A percentile compares a stretch with the other conserved stretches of the same genome.
Evolutionary conservation across 2,113 vertebrate species (phyloP).

Genomic region (Pontoporia blainvillei): DNA sequence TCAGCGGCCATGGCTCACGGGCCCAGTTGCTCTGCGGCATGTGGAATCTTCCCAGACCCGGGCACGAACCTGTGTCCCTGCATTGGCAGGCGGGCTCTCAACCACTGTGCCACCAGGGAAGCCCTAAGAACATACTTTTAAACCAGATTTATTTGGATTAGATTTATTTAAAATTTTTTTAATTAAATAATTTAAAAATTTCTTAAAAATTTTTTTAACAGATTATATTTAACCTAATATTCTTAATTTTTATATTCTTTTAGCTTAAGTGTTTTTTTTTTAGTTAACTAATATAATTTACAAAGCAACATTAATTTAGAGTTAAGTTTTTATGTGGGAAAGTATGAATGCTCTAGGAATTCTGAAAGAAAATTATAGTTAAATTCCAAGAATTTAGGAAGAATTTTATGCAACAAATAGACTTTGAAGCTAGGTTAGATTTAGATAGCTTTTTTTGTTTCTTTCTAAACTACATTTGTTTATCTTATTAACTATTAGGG

Average conservation of each 20-base stretch:
- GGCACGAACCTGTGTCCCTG: too few relatives aligned
- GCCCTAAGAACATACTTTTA: not conserved
- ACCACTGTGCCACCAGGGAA: too few relatives aligned
- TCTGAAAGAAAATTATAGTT: constrained; percentile 15
- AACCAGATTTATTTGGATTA: not conserved
- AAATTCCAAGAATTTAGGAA: not conserved
- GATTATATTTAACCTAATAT: not conserved
- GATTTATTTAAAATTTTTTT: not conserved
- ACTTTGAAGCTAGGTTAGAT: not conserved
- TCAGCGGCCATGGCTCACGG: too few relatives aligned
- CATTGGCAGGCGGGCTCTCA: too few relatives aligned
- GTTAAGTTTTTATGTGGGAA: not conserved
- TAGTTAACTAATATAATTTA: not conserved
- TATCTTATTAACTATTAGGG: not conserved
- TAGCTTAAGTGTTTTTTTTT: not conserved
- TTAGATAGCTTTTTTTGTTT: not conserved
- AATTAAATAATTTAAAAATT: not conserved
- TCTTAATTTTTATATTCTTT: not conserved
- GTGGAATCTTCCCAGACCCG: too few relatives aligned
- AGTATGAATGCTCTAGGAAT: not conserved
- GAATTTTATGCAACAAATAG: not conserved
- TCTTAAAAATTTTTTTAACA: not conserved
- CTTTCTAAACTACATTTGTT: not conserved
- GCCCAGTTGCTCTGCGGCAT: too few relatives aligned
- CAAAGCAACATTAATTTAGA: not conserved